These are phyloP conservation scores for Lymantria dispar DNA, from an alignment of 2,888 invertebrate genomes.

Conservation along the genomic window DNA sequence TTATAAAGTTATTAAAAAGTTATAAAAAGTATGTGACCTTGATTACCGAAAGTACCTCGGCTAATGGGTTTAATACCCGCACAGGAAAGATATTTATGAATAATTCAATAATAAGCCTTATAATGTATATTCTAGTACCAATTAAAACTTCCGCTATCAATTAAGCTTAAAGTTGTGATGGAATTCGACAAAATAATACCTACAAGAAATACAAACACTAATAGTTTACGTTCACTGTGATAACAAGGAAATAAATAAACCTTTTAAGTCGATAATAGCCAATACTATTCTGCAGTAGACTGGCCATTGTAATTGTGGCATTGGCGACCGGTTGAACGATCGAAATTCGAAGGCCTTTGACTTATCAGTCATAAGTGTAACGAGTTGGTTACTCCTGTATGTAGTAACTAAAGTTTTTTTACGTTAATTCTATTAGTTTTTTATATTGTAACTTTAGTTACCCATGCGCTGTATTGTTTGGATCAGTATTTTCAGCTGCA, in stretches of 20 bases:
- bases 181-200: constrained; percentile 2
- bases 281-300: constrained; percentile 32
- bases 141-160: not conserved
- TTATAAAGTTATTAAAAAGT: not conserved
- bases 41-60: not conserved
- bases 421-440: not conserved
- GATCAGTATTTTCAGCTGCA: too few relatives aligned
- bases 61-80: not conserved
- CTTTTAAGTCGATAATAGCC: constrained; percentile 38
- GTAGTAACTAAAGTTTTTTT: not conserved
- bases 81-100: not conserved
- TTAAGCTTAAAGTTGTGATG: not conserved
- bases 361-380: constrained; percentile 36
- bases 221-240: constrained; percentile 14
- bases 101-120: not conserved
- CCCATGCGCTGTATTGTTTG: too few relatives aligned
- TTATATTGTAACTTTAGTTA: too few relatives aligned
- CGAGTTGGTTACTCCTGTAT: constrained; percentile 11
- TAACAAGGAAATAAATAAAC: constrained; percentile 32
- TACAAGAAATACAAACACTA: constrained; percentile 1
- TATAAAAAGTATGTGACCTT: not conserved
- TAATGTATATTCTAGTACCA: not conserved
- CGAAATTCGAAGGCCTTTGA: constrained; percentile 59
- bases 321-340: constrained; percentile 53
- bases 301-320: constrained; percentile 59